phyloP scores from a whole-genome alignment of 2,888 invertebrate genomes.

The Drosophila eohydei region DNA sequence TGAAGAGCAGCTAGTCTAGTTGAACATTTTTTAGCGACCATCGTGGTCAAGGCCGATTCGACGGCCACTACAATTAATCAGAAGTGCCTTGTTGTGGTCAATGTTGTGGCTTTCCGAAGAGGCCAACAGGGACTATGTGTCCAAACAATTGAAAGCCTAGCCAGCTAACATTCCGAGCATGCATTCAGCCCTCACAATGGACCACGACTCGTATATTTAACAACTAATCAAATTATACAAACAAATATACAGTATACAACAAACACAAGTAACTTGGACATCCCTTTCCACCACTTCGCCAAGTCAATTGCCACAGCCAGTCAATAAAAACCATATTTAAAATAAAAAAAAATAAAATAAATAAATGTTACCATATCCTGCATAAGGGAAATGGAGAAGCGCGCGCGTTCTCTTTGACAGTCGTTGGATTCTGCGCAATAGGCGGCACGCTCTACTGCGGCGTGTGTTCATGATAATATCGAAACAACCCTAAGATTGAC shows the following conservation, averaged over 20 bases:
- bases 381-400: conserved; percentile 2
- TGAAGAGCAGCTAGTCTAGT: conserved; percentile 16
- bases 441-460: conserved; percentile 45
- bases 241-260: conserved; percentile 32
- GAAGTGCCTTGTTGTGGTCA: conserved; percentile 63
- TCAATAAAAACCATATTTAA: conserved; percentile 70
- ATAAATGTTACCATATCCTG: conserved; percentile 42
- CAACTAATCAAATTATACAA: conserved; percentile 68
- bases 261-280: conserved; percentile 43
- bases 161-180: background rate
- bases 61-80: conserved; percentile 63
- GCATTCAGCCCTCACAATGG: conserved; percentile 21
- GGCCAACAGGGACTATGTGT: conserved; percentile 27
- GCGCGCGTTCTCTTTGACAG: conserved; percentile 25
- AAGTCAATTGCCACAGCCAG: conserved; percentile 59
- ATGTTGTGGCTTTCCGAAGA: conserved; percentile 66
- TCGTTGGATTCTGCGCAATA: conserved; percentile 30
- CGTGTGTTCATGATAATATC: conserved; percentile 13
- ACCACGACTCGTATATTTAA: conserved; percentile 49
- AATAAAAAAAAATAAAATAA: conserved; percentile 58
- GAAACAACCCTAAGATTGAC: conserved; percentile 44
- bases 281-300: conserved; percentile 50
- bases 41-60: conserved; percentile 45
- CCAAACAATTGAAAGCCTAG: conserved; percentile 19
- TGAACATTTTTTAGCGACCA: conserved; percentile 27